Evolutionary conservation across 92 coral and sea anemone species (phyloP).

Genomic region (Porites evermanni): DNA sequence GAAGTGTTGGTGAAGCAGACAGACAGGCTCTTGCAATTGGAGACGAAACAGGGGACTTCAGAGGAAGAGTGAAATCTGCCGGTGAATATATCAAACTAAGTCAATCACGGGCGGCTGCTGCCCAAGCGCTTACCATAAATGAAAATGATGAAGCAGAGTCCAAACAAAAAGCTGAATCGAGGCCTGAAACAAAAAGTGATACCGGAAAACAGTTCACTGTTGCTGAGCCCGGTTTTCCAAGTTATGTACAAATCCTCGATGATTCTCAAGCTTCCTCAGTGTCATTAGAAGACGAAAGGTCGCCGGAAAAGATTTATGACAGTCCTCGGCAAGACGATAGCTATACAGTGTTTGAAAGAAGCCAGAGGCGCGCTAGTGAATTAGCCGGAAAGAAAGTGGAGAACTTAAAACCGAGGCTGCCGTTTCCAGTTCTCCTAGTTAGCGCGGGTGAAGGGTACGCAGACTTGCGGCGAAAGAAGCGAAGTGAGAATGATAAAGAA

Average conservation of each 20-base stretch:
- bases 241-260: slow-evolving; percentile 27
- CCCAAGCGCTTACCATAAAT: slow-evolving; percentile 17
- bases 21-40: slow-evolving; percentile 1
- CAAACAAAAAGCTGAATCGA: slow-evolving; percentile 10
- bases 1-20: background rate
- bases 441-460: slow-evolving; percentile 98
- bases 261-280: background rate
- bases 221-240: background rate
- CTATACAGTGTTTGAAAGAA: slow-evolving; percentile 29
- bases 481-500: slow-evolving; percentile 75
- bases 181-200: background rate
- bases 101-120: slow-evolving; percentile 65
- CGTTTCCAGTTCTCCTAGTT: slow-evolving; percentile 88
- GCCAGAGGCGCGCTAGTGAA: slow-evolving; percentile 35
- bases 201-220: slow-evolving; percentile 9
- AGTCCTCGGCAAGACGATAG: slow-evolving; percentile 49
- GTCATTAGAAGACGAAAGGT: background rate
- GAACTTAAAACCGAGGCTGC: slow-evolving; percentile 82
- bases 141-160: background rate
- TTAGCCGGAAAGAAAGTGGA: slow-evolving; percentile 50
- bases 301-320: slow-evolving; percentile 41
- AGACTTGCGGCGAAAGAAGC: slow-evolving; percentile 85
- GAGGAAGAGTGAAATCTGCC: slow-evolving; percentile 48
- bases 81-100: slow-evolving; percentile 70
- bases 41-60: slow-evolving; percentile 26